phyloP scores from a whole-genome alignment of 2,113 vertebrate species.

The Petromus typicus region DNA sequence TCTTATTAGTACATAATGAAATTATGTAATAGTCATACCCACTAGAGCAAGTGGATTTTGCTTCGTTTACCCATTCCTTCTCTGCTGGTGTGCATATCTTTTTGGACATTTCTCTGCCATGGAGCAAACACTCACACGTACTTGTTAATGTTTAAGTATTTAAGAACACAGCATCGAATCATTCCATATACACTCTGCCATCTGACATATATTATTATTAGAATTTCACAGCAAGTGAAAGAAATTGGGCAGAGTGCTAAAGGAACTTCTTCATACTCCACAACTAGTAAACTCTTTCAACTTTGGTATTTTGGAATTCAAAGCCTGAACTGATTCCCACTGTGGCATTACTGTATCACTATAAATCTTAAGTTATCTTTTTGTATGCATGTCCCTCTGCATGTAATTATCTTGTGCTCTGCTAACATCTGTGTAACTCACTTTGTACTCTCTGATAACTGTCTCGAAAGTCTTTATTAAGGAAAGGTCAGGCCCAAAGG shows the following conservation, averaged over 20 bases:
- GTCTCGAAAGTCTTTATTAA: constrained; percentile 9
- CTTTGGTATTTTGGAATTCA: background rate
- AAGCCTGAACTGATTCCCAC: background rate
- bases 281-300: background rate
- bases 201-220: background rate
- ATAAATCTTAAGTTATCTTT: constrained; percentile 27
- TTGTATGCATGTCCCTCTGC: background rate
- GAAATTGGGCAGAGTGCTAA: constrained; percentile 19
- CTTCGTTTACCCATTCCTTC: background rate
- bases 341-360: background rate
- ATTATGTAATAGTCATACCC: background rate
- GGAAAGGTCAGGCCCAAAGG: background rate
- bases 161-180: background rate
- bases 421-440: background rate
- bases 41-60: background rate
- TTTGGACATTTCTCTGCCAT: background rate
- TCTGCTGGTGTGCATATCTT: background rate
- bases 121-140: background rate
- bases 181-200: background rate
- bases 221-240: constrained; percentile 42
- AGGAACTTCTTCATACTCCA: background rate
- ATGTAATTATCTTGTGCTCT: constrained; percentile 10
- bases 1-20: background rate
- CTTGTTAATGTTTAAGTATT: background rate
- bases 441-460: background rate